phyloP scores from a whole-genome alignment of 1,140 invertebrate genomes.

The Cotesia glomerata region DNA sequence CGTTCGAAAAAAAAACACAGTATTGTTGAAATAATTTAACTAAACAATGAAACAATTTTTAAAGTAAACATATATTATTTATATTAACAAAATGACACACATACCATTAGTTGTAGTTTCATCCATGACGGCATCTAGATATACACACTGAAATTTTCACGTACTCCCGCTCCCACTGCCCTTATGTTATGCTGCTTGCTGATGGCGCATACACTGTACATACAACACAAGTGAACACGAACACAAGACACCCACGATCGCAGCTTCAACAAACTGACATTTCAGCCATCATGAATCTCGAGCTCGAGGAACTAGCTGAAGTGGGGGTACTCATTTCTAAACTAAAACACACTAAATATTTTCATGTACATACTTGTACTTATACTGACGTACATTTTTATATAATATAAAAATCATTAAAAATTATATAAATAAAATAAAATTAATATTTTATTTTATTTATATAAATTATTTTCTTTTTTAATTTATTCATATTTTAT shows the following conservation, averaged over 20 bases:
- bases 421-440: too few relatives aligned
- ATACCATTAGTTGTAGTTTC: slow-evolving; percentile 52
- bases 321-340: background rate
- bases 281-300: slow-evolving; percentile 20
- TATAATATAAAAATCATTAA: too few relatives aligned
- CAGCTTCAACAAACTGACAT: slow-evolving; percentile 26
- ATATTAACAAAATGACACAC: slow-evolving; percentile 35
- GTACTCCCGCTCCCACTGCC: slow-evolving; percentile 40
- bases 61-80: background rate
- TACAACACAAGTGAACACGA: slow-evolving; percentile 15
- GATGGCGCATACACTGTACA: background rate
- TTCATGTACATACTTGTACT: too few relatives aligned
- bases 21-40: background rate
- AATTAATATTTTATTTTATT: too few relatives aligned
- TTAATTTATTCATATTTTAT: too few relatives aligned
- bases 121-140: slow-evolving; percentile 55
- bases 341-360: too few relatives aligned
- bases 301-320: background rate
- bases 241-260: slow-evolving; percentile 32
- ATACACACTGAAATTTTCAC: slow-evolving; percentile 30
- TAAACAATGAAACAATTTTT: background rate
- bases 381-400: too few relatives aligned
- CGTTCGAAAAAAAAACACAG: background rate
- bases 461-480: too few relatives aligned
- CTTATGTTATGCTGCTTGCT: background rate